Evolutionary conservation across 2,888 invertebrate species (phyloP).

Genomic region (Drosophila mercatorum): DNA sequence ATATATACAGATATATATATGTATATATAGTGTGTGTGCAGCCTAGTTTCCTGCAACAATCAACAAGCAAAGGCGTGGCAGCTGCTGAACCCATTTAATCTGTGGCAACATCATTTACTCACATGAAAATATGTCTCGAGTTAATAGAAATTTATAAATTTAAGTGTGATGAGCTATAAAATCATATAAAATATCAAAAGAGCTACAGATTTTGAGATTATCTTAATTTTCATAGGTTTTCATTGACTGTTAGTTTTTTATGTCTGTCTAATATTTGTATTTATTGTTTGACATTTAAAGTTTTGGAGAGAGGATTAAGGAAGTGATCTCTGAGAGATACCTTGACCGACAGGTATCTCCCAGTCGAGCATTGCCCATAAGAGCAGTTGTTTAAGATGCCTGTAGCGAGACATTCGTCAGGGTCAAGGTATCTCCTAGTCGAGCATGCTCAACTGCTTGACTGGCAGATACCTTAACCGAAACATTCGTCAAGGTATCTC

Average conservation of each 20-base stretch:
- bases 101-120: background rate
- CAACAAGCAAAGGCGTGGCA: conserved; percentile 18
- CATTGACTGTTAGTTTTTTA: background rate
- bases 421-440: no score
- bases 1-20: background rate
- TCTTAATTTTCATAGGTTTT: background rate
- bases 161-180: background rate
- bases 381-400: no score
- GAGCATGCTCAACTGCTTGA: no score
- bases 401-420: no score
- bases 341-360: no score
- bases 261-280: background rate
- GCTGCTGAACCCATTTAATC: background rate
- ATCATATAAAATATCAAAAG: background rate
- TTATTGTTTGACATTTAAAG: background rate
- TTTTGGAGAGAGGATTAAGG: background rate
- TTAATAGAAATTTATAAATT: background rate
- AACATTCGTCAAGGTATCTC: no score
- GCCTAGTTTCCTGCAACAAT: no score
- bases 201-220: no score
- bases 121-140: background rate
- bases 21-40: no score
- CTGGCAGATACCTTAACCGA: no score
- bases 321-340: no score
- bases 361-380: no score